Percentiles rank a stretch among this genome's conserved stretches.
Conservation (phyloP, 2,113 vertebrate genomes). For the Pygathrix nemaeus region DNA sequence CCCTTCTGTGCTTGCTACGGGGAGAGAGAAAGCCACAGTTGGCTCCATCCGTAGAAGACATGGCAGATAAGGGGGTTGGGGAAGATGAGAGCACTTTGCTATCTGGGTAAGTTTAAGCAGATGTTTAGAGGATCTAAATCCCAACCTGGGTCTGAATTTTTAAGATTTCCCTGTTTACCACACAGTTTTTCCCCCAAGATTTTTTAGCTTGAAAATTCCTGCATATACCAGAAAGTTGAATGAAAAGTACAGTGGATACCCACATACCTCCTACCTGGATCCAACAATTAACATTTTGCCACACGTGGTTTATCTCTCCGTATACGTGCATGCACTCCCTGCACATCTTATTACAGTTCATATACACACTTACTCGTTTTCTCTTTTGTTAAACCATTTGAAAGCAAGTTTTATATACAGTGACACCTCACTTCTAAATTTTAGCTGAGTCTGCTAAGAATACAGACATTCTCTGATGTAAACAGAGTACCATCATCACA, state of each 20-base stretch:
- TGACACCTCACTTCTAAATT: neutral
- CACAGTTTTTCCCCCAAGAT: neutral
- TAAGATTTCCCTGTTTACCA: neutral
- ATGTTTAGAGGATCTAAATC: neutral
- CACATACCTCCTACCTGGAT: neutral
- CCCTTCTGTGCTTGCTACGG: neutral
- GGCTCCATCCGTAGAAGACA: neutral
- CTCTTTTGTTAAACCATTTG: neutral
- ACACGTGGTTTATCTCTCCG: neutral
- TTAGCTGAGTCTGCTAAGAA: neutral
- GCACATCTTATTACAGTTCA: too few relatives aligned
- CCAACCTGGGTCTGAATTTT: neutral
- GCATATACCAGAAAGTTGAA: neutral
- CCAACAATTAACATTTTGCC: neutral
- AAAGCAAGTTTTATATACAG: neutral
- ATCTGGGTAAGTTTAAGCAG: neutral
- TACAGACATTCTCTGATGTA: neutral
- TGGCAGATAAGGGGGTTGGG: too few relatives aligned
- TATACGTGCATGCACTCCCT: neutral
- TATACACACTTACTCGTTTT: accelerated
- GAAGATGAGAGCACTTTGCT: neutral
- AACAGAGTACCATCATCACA: neutral
- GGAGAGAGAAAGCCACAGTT: neutral
- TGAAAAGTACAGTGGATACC: neutral
- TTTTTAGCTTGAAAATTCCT: neutral